These are phyloP conservation scores for Squalus acanthias DNA, from an alignment of 2,797 vertebrate species.

Conservation along the genomic window DNA sequence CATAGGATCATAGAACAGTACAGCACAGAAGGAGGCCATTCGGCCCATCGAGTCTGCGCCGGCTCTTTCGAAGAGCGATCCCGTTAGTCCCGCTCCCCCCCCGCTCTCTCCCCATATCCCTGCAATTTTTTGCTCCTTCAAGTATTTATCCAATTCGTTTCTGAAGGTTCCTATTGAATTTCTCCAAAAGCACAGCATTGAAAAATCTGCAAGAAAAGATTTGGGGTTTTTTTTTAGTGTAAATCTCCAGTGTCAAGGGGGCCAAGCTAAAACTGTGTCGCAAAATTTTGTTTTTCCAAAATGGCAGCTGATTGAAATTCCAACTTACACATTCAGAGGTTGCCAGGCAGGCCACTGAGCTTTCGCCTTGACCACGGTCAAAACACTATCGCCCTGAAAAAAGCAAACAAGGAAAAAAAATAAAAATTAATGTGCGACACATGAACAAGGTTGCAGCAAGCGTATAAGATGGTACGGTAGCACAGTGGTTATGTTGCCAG, in stretches of 20 bases:
- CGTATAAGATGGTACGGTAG: no score
- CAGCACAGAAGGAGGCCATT: no score
- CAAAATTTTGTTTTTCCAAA: background rate
- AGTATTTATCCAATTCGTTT: no score
- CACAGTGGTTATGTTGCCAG: no score
- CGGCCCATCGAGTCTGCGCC: no score
- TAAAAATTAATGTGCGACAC: background rate
- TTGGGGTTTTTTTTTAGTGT: background rate
- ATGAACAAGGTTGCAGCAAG: background rate
- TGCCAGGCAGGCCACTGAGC: constrained; percentile 99
- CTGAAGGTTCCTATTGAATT: no score
- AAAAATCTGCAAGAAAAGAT: background rate
- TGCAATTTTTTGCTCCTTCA: background rate
- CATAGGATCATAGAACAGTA: no score
- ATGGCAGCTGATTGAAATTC: background rate
- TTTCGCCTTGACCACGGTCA: constrained; percentile 98
- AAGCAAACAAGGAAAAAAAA: constrained; percentile 39
- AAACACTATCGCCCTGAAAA: constrained; percentile 85
- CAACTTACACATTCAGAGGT: constrained; percentile 90
- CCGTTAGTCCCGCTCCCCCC: no score
- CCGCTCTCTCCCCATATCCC: no score
- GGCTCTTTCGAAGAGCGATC: no score
- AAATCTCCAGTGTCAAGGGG: background rate
- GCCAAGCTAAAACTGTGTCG: background rate
- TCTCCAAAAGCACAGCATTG: background rate